Base-by-base conservation (phyloP, 2,888 invertebrate genomes). In the Diaperis boleti region DNA sequence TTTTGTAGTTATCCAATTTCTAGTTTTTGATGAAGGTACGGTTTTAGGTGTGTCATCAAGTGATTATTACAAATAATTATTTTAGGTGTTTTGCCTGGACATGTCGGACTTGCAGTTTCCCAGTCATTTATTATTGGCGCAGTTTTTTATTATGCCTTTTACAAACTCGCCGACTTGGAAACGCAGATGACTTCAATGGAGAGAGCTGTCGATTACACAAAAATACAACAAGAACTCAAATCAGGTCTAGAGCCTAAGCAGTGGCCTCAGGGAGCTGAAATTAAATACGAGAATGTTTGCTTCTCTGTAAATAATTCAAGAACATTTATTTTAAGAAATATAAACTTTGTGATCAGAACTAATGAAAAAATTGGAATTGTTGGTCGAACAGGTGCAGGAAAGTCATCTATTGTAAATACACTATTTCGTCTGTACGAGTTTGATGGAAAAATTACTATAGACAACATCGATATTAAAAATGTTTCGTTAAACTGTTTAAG, bases 111-210 rank as follows among this genome's bases (percentile, higher is more conserved):
- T 55, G 92, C 91, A n/a, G 90, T 92, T 57, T 91, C 92, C 0
- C 90, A 92, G 76, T 89, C 91, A 10, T 90, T 92, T 80, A 87
- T 88, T 0, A 84, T 92, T 62, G 90, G 90, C 0, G 90, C 6
- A 79, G 82, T 79, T 66, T 86, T 72, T 85, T 85, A 75, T 85
- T 85, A 2, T 84, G 84, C 83, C 2, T 82, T 86, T 42, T 84
- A 95, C 3, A 95, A 95, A 79, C 93, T 93, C 68, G 92, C 95
- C 0, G 95, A 95, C 79, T 79, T 74, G 11, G 78, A 78, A 78
- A 94, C 92, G 74, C 90, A 89, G 69, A 92, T 94, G 92, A 93
- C 92, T 3, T 90, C 92, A 4, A 95, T 96, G 0, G 96, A 97
- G 81, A 87, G 95, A 78, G 85, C 91, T 0, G 41, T 74, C 22